A percentile compares a stretch with the other conserved stretches of the same genome.
phyloP scores from a whole-genome alignment of 2,888 invertebrate species.

The Synergus gifuensis region DNA sequence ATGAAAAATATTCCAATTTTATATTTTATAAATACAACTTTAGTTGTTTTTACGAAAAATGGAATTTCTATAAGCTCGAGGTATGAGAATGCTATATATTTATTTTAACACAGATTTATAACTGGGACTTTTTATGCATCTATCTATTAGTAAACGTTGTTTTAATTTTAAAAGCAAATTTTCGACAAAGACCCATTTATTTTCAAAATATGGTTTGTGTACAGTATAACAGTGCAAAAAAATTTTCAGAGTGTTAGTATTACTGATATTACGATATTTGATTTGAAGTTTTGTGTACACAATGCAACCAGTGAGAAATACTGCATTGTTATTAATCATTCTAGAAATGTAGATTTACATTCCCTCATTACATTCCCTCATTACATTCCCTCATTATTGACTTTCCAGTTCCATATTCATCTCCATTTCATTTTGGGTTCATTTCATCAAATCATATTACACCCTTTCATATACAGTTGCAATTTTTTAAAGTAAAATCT shows the following conservation, averaged over 20 bases:
- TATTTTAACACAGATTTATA: conserved; percentile 14
- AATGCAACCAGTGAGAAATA: conserved; percentile 37
- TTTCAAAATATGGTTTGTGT: conserved; percentile 20
- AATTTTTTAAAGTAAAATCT: not conserved
- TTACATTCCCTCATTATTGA: no score
- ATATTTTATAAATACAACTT: not conserved
- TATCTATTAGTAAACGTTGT: not conserved
- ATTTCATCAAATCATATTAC: no score
- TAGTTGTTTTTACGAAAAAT: not conserved
- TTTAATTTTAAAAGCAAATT: conserved; percentile 26
- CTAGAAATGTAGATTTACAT: no score
- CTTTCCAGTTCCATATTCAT: no score
- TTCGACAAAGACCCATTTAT: conserved; percentile 17
- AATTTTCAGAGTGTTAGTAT: not conserved
- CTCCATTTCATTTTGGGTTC: no score
- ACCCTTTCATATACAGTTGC: no score
- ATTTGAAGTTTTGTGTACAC: not conserved
- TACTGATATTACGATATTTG: not conserved
- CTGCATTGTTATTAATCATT: not conserved
- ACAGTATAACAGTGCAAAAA: conserved; percentile 16
- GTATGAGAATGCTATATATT: not conserved
- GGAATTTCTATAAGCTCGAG: not conserved
- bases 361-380: no score
- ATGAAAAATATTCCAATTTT: not conserved
- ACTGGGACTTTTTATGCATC: not conserved